Evolutionary conservation across 2,888 invertebrate species (phyloP).

Genomic region (Drosophila greeni): DNA sequence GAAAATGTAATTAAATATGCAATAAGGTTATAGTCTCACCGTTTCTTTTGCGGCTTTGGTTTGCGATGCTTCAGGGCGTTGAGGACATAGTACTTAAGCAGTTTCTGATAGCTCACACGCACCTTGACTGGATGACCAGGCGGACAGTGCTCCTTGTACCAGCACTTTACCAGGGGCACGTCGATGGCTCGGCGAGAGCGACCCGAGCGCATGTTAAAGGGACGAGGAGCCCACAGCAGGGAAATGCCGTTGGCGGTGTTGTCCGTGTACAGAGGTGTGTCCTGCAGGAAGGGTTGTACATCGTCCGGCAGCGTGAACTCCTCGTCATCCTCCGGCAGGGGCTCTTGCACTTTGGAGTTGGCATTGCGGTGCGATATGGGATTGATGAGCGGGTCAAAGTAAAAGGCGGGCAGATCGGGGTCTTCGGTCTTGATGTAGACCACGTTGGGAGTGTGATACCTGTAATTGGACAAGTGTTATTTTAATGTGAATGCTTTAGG

Average conservation of each 20-base stretch:
- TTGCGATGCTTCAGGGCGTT: slow-evolving; percentile 98
- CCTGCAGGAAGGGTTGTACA: slow-evolving; percentile 94
- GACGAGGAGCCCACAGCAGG: slow-evolving; percentile 97
- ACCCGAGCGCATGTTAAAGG: slow-evolving; percentile 97
- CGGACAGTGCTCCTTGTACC: slow-evolving; percentile 97
- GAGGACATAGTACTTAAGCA: slow-evolving; percentile 98
- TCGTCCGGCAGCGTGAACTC: slow-evolving; percentile 95
- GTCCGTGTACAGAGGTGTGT: slow-evolving; percentile 97
- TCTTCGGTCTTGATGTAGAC: slow-evolving; percentile 99
- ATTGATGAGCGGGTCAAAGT: slow-evolving; percentile 99
- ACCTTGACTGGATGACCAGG: slow-evolving; percentile 99
- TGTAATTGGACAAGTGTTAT: slow-evolving; percentile 75
- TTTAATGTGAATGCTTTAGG: background rate
- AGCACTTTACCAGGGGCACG: slow-evolving; percentile 97
- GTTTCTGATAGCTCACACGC: slow-evolving; percentile 98
- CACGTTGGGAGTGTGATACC: slow-evolving; percentile 99
- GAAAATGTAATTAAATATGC: background rate
- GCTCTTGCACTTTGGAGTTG: slow-evolving; percentile 87
- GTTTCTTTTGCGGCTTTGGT: slow-evolving; percentile 99
- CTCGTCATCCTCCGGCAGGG: slow-evolving; percentile 94
- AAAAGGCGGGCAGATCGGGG: slow-evolving; percentile 99
- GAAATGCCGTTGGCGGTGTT: slow-evolving; percentile 99
- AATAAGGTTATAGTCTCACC: slow-evolving; percentile 79
- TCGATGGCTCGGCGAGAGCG: slow-evolving; percentile 96
- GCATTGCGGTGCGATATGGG: slow-evolving; percentile 97